phyloP scores from a whole-genome alignment of 2,797 vertebrate genomes.

The Sebastes hopkinsi region DNA sequence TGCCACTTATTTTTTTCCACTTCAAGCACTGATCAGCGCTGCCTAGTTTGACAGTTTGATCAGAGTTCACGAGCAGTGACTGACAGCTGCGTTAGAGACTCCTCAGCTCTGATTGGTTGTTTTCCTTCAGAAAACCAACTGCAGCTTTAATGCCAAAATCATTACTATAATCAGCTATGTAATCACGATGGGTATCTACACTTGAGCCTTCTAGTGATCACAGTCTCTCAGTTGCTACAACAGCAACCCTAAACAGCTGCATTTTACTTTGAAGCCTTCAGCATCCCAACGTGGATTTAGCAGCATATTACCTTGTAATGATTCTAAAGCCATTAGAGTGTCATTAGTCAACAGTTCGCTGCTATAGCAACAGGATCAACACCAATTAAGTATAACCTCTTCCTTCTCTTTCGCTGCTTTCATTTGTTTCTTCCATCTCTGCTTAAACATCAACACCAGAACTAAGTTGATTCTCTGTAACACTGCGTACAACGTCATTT shows the following conservation, averaged over 20 bases:
- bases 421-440: not conserved
- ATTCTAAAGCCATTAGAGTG: constrained; percentile 28
- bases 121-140: too few relatives aligned
- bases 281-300: constrained; percentile 12
- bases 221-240: constrained; percentile 20
- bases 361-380: constrained; percentile 62
- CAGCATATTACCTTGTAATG: not conserved
- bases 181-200: not conserved
- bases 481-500: not conserved
- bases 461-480: not conserved
- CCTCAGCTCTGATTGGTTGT: too few relatives aligned
- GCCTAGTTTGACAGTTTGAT: too few relatives aligned
- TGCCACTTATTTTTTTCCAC: too few relatives aligned
- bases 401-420: not conserved
- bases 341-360: constrained; percentile 37
- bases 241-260: constrained; percentile 1
- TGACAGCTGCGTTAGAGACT: too few relatives aligned
- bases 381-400: constrained; percentile 22
- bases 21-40: too few relatives aligned
- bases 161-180: not conserved
- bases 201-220: not conserved
- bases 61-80: too few relatives aligned
- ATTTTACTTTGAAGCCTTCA: not conserved
- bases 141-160: not conserved
- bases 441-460: constrained; percentile 14